A percentile compares a stretch with the other conserved stretches of the same genome.
These are phyloP conservation scores for Trachelus troglodyta DNA, from an alignment of 2,888 invertebrate species.

Conservation along the genomic window DNA sequence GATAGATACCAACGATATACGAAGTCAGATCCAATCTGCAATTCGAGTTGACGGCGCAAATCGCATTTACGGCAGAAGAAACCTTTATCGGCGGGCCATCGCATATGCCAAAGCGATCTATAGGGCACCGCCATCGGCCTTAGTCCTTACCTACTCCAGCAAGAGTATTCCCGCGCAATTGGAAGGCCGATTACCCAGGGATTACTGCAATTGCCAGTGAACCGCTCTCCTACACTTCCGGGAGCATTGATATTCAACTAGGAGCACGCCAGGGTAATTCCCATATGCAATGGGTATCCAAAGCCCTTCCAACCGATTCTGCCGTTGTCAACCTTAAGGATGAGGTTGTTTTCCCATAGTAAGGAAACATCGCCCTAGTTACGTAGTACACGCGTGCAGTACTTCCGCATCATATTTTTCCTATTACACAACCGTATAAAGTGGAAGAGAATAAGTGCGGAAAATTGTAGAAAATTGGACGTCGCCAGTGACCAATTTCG, in stretches of 20 bases:
- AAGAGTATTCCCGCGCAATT: constrained; percentile 35
- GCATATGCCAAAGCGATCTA: not conserved
- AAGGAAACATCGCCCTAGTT: not conserved
- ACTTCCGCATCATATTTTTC: not conserved
- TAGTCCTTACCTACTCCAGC: not conserved
- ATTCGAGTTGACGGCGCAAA: constrained; percentile 5
- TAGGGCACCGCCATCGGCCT: not conserved
- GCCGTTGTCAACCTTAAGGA: not conserved
- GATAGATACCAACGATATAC: constrained; percentile 15
- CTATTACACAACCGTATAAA: not conserved
- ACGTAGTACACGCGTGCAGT: too few relatives aligned
- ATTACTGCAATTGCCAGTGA: constrained; percentile 48
- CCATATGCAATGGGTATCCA: constrained; percentile 15
- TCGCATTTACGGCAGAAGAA: constrained; percentile 1
- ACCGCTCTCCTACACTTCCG: constrained; percentile 40
- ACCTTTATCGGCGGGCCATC: constrained; percentile 3
- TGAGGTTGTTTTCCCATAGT: not conserved
- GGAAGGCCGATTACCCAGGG: constrained; percentile 47
- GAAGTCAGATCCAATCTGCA: constrained; percentile 4
- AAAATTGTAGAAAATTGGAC: not conserved
- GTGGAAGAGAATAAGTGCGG: not conserved
- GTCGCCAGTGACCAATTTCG: not conserved
- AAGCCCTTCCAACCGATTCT: not conserved
- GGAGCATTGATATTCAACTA: constrained; percentile 55
- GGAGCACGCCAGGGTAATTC: constrained; percentile 50